A percentile compares a stretch with the other conserved stretches of the same genome.
Evolutionary conservation across 2,113 vertebrate species (phyloP).

Genomic region (Pseudopipra pipra): DNA sequence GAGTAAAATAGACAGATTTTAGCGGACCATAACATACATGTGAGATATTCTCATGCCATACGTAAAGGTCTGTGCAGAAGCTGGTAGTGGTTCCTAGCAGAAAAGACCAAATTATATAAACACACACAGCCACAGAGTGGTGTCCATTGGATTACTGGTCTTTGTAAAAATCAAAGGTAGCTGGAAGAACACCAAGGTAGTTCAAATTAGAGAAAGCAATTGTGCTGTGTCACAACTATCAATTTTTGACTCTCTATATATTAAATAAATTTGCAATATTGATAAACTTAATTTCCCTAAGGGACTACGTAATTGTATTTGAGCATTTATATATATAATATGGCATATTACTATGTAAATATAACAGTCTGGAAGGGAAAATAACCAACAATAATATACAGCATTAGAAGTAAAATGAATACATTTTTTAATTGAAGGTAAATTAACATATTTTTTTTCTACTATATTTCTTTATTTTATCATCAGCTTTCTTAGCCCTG

Average conservation of each 20-base stretch:
- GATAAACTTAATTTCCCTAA: not conserved
- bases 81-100: not conserved
- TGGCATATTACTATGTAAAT: not conserved
- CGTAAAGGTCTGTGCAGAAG: not conserved
- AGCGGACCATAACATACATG: not conserved
- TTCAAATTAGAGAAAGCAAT: not conserved
- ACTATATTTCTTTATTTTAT: not conserved
- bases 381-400: not conserved
- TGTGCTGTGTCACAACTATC: not conserved
- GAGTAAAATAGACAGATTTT: not conserved
- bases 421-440: not conserved
- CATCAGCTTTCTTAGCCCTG: not conserved
- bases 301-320: not conserved
- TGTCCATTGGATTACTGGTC: not conserved
- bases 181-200: not conserved
- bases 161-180: not conserved
- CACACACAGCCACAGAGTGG: accelerated
- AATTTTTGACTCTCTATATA: not conserved
- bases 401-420: not conserved
- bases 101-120: not conserved
- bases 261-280: not conserved
- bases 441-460: not conserved
- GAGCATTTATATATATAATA: not conserved
- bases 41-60: not conserved
- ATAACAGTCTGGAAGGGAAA: not conserved